Evolutionary conservation across 2,113 vertebrate genomes (phyloP).

Genomic region (Cyanoramphus novaezelandiae): DNA sequence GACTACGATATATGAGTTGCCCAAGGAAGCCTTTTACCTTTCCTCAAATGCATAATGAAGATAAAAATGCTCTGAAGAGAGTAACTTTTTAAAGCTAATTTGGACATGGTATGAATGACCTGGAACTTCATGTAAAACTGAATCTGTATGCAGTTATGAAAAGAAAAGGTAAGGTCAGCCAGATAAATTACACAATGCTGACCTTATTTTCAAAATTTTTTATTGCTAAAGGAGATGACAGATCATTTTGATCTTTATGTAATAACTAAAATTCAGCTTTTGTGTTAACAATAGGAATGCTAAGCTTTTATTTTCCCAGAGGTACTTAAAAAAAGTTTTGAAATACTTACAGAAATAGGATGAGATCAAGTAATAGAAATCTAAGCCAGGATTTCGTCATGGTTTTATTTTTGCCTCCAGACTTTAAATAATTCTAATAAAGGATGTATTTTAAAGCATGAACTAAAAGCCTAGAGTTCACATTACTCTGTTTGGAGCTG

Average conservation of each 20-base stretch:
- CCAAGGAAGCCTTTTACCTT: not conserved
- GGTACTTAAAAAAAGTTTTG: slow-evolving; percentile 43
- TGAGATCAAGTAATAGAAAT: slow-evolving; percentile 45
- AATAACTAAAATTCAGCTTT: slow-evolving; percentile 53
- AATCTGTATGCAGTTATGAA: not conserved
- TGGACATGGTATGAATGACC: not conserved
- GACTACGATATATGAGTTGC: not conserved
- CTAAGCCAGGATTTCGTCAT: slow-evolving; percentile 54
- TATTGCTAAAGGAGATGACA: slow-evolving; percentile 26
- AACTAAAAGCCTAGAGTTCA: slow-evolving; percentile 45
- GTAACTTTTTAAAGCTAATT: not conserved
- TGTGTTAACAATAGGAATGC: slow-evolving; percentile 53
- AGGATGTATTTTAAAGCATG: slow-evolving; percentile 45
- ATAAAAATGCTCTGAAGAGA: not conserved
- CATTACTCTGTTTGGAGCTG: not conserved
- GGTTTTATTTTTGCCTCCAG: slow-evolving; percentile 58
- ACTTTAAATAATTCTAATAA: slow-evolving; percentile 52
- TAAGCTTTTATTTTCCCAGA: slow-evolving; percentile 63
- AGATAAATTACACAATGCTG: slow-evolving; percentile 29
- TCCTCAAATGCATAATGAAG: not conserved
- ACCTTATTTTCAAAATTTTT: slow-evolving; percentile 41
- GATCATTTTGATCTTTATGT: slow-evolving; percentile 30
- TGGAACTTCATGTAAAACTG: not conserved
- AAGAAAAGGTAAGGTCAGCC: not conserved
- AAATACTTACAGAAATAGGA: slow-evolving; percentile 49